Evolutionary conservation across 2,888 invertebrate species (phyloP).

Genomic region (Cremastobaeus sp.): DNA sequence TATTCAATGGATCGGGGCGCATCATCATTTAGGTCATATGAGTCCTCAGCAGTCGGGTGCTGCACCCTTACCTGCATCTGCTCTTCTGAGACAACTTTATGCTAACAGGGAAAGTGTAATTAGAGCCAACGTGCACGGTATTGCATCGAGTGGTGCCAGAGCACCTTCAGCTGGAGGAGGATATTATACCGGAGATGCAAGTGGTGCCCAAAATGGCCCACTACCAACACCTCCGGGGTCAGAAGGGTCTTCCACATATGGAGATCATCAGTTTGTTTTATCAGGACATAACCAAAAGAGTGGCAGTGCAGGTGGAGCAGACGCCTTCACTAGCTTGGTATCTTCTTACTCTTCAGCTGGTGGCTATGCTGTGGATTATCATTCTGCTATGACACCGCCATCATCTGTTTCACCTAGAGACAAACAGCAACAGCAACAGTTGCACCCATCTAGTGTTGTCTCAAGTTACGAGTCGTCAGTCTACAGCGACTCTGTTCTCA

Average conservation of each 20-base stretch:
- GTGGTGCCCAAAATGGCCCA: constrained; percentile 83
- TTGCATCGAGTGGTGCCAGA: constrained; percentile 78
- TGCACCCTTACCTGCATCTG: constrained; percentile 90
- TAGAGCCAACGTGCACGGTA: constrained; percentile 88
- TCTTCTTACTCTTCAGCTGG: constrained; percentile 80
- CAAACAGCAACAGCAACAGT: constrained; percentile 82
- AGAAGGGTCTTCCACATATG: constrained; percentile 87
- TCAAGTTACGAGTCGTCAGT: constrained; percentile 84
- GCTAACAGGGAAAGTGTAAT: constrained; percentile 95
- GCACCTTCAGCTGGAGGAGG: constrained; percentile 71
- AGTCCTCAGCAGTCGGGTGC: constrained; percentile 81
- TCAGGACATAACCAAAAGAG: constrained; percentile 75
- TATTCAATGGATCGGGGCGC: constrained; percentile 96
- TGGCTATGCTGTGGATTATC: constrained; percentile 88
- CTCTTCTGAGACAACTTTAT: constrained; percentile 92
- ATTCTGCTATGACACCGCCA: constrained; percentile 97
- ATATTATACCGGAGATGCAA: constrained; percentile 71
- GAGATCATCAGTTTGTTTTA: constrained; percentile 82
- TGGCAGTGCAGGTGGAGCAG: constrained; percentile 73
- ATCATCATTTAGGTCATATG: constrained; percentile 82
- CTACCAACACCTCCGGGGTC: constrained; percentile 94
- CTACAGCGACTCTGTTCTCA: constrained; percentile 78
- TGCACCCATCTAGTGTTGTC: constrained; percentile 78
- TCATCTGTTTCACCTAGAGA: constrained; percentile 97
- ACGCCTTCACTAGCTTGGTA: constrained; percentile 82